Evolutionary conservation across 2,113 vertebrate genomes (phyloP), one percentile per base, ranked within the genome.

Genomic region (Phoxinus phoxinus): DNA sequence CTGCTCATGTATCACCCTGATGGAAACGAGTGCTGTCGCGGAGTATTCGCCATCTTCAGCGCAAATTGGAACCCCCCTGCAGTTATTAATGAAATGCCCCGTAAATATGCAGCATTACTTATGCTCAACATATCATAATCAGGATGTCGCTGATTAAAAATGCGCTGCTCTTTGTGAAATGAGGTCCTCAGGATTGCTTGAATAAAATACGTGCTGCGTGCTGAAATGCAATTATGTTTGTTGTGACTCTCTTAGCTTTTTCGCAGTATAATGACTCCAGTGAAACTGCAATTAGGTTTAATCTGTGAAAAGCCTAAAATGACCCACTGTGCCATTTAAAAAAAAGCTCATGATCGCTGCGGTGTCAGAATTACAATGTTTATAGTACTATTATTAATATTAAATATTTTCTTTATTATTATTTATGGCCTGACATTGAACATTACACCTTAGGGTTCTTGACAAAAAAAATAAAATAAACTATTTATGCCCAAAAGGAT

Each of bases 131-230:
- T 91, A 92, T 93, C 89, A 91, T 87, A 91, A 93, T 92, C 91
- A 93, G 91, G 91, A 91, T 79, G 32, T 27, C 15, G 85, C 88
- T 92, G 91, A 94, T 93, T 92, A 94, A 90, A 74, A 92, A 90
- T 85, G 81, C 82, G 0, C 73, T 15, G 71, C 89, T 90, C 87
- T 81, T 74, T 82, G 79, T 77, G 88, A 91, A 93, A 93, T 88
- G 90, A 91, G 89, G 72, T 89, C 88, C 58, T 69, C 1, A 35
- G 86, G 84, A 88, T 90, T 88, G 89, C 85, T 87, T 85, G n/a
- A 90, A 84, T 77, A 91, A 81, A 85, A 84, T 79, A 80, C 85
- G 35, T 76, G 76, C 84, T 78, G 27, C 41, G 84, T 76, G 87
- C 85, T 84, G 88, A 90, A 92, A 85, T 86, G 90, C 67, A 91